Percentiles rank a stretch among this genome's conserved stretches.
phyloP scores from a whole-genome alignment of 2,888 invertebrate species.

The Axea sp. region DNA sequence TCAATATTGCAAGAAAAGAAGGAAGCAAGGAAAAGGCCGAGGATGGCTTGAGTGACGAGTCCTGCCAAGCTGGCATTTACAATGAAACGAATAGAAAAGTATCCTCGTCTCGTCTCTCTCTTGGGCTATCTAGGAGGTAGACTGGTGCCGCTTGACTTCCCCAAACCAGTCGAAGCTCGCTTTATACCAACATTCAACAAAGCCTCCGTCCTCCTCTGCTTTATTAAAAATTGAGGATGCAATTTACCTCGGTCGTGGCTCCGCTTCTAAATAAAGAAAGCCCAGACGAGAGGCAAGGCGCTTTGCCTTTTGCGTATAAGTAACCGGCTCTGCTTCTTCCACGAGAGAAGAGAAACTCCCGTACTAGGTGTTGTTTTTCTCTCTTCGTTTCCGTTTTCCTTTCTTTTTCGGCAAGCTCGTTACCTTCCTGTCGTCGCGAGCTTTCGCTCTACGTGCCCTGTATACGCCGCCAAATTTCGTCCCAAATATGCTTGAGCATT shows the following conservation, averaged over 20 bases:
- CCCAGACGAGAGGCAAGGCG: conserved; percentile 65
- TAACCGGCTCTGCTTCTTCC: conserved; percentile 44
- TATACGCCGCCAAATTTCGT: conserved; percentile 45
- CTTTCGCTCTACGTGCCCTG: conserved; percentile 60
- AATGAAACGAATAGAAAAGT: conserved; percentile 72
- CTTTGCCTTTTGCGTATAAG: conserved; percentile 60
- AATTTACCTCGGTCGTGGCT: conserved; percentile 74
- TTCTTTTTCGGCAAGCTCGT: conserved; percentile 46
- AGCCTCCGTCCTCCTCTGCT: conserved; percentile 71
- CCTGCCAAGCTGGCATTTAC: conserved; percentile 67
- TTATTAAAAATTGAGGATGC: conserved; percentile 79
- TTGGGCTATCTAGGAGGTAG: conserved; percentile 33
- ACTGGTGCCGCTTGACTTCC: conserved; percentile 69
- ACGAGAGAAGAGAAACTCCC: conserved; percentile 9
- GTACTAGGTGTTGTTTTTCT: conserved; percentile 11
- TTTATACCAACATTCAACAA: conserved; percentile 75
- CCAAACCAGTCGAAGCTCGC: conserved; percentile 73
- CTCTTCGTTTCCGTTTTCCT: conserved; percentile 6
- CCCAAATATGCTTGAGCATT: conserved; percentile 40
- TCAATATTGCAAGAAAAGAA: conserved; percentile 76
- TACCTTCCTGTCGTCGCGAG: conserved; percentile 58
- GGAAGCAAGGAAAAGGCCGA: conserved; percentile 21
- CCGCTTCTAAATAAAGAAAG: conserved; percentile 76
- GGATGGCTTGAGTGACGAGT: conserved; percentile 45
- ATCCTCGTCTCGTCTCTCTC: conserved; percentile 56